Evolutionary conservation across 2,797 vertebrate species (phyloP), one percentile per base, ranked within the genome.

Genomic region (Notoglanidium macrostoma): DNA sequence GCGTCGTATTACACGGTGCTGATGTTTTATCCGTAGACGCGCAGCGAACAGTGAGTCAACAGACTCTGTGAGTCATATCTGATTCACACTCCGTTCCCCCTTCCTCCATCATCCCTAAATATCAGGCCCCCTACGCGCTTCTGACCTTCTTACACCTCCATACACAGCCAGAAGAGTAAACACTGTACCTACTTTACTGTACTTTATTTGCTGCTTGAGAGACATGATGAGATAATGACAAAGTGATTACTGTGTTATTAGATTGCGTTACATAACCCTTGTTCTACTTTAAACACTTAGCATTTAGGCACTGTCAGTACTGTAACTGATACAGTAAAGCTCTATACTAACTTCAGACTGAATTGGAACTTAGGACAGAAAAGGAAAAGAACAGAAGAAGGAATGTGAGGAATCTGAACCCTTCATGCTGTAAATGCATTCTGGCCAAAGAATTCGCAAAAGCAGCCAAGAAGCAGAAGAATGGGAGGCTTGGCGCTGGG

Each of bases 351-450:
- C 49, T 54, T n/a, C 14, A 83, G 26, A 35, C 32, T n/a, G 40
- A 63, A 65, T 1, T 82, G 59, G 46, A 65, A 44, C 59, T 11
- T 12, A 32, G 61, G 40, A 81, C 57, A n/a, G 68, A 73, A 73
- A 40, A 44, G 10, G 67, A 19, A 80, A 68, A 73, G 35, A 87
- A 82, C 46, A n/a, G 9, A 74, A 19, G 55, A n/a, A 59, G 54
- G 86, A 90, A 90, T 90, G 72, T 68, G 32, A 85, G 88, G 87
- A 90, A 91, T 91, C 55, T 68, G 77, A 80, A 73, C 86, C 61
- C 46, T 79, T 83, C 21, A 10, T 83, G 81, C 76, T 59, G 65
- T 87, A 89, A 91, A 90, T 57, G 88, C 32, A 3, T 59, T 35
- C 70, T 70, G 76, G 7, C 3, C 23, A 32, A 89, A 88, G 73